A percentile compares a stretch with the other conserved stretches of the same genome.
phyloP scores from a whole-genome alignment of 2,113 vertebrate species.

The Lutjanus erythropterus region DNA sequence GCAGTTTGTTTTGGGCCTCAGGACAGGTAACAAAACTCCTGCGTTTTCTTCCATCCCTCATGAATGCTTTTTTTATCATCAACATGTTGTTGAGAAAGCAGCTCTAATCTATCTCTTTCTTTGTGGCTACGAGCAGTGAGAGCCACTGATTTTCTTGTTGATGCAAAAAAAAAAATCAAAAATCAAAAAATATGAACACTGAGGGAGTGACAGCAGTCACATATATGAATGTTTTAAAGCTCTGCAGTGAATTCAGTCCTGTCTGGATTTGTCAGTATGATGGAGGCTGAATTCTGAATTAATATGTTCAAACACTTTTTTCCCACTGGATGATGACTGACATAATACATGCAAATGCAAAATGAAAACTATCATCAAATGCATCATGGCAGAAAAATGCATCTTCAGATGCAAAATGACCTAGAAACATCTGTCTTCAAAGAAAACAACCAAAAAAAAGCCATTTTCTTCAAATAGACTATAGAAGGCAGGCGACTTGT shows the following conservation, averaged over 20 bases:
- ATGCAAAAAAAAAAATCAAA: background rate
- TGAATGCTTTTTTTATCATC: constrained; percentile 15
- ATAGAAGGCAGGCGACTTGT: constrained; percentile 1
- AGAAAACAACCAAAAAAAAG: background rate
- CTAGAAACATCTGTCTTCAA: constrained; percentile 36
- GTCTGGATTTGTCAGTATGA: constrained; percentile 8
- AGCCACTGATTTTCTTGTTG: background rate
- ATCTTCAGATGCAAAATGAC: constrained; percentile 38
- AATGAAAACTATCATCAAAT: constrained; percentile 19
- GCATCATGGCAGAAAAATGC: constrained; percentile 30
- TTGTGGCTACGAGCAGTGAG: background rate
- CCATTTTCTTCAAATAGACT: constrained; percentile 16
- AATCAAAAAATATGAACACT: no score
- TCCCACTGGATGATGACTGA: background rate
- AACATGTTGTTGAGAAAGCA: constrained; percentile 15
- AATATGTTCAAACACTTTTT: constrained; percentile 20
- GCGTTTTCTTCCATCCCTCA: constrained; percentile 16
- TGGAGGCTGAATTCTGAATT: constrained; percentile 15
- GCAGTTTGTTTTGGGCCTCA: constrained; percentile 41
- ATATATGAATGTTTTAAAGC: constrained; percentile 22
- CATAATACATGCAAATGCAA: constrained; percentile 8
- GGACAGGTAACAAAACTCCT: constrained; percentile 35
- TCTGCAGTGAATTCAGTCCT: constrained; percentile 7
- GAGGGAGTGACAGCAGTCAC: constrained; percentile 19
- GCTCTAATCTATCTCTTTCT: constrained; percentile 18